Base-by-base conservation (phyloP, 2,113 vertebrate genomes). In the Tringa solitaria region DNA sequence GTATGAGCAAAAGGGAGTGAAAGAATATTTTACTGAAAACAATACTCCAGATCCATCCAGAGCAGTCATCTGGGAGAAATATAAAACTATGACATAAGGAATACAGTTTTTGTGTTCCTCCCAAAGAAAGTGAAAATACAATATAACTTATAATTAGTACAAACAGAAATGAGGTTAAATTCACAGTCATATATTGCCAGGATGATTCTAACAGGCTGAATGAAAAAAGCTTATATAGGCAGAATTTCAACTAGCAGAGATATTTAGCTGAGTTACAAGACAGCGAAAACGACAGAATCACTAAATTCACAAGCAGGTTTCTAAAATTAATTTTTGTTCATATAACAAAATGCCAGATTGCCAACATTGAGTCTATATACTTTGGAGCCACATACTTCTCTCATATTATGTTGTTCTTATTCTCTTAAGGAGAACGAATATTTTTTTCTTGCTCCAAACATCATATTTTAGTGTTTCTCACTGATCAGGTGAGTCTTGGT, bases 111-210 rank as follows among this genome's bases (percentile, higher is more conserved):
- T 94, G 60, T 60, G 45, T 79, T 96, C 69, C 75, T 96, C 94
- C 51, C 77, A 80, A 67, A 96, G 74, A 93, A 97, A 95, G 87
- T 76, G 91, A 89, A 93, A 96, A 84, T 70, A 82, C 95, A 90
- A 90, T 90, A 67, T 46, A 92, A 92, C 82, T 90, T 84, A 75
- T 78, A 91, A 92, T 89, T 93, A 94, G 84, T 75, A 76, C 70
- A 82, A 89, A 92, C n/a, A 96, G 90, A 95, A 94, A 91, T 0
- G 27, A 89, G 91, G 89, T 96, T 95, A 96, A 91, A 94, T 87
- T 89, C 93, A 93, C 54, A 94, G 65, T 67, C 57, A 39, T 78
- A 79, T 75, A 82, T 82, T 93, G 93, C 57, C 77, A 93, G 81
- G 84, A 65, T 61, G 53, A 95, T 95, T 89, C 54, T 43, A 89